Evolutionary conservation across 2,113 vertebrate species (phyloP), one percentile per base, ranked within the genome.

Genomic region (Orientallactaga bullata): DNA sequence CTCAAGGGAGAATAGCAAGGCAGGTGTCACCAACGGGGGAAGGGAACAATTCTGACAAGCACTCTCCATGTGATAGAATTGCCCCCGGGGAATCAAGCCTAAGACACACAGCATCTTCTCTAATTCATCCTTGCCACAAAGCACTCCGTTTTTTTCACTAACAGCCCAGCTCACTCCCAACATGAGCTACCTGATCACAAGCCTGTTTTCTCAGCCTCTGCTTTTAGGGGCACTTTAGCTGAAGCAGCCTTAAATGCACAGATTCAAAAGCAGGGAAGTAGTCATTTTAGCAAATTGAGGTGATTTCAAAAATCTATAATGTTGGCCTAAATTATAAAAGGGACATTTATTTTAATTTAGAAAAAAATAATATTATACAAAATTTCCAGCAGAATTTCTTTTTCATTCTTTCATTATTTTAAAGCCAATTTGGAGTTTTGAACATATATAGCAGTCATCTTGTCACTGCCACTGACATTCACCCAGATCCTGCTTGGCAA

Each of bases 321-420:
- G 71, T 10, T 42, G 39, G 28, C 13, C 37, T 71, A 20, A 79
- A n/a, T 55, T 84, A 23, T 32, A 51, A 11, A 76, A 82, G 23
- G 74, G 18, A 63, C 9, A 60, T 89, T 66, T 79, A 82, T 88
- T 87, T 85, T 88, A 78, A 87, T 90, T 83, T 63, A 61, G 30
- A 71, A 88, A 94, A 85, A 58, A 76, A 3, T 5, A 47, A 30
- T 78, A n/a, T 37, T 85, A 35, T 68, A 21, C 30, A 88, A 69
- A 71, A 85, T 74, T 74, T 26, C 26, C 60, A 89, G 18, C 10
- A 85, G 58, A 32, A 85, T 47, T 91, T 83, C 66, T 89, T 91
- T 73, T 85, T 58, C 37, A 30, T 76, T 89, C 17, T 73, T 92
- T 88, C 42, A 65, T 39, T 91, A 77, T 76, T 96, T 94, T 72